Evolutionary conservation across 2,888 invertebrate species (phyloP).

Genomic region (Dasypogon diadema): DNA sequence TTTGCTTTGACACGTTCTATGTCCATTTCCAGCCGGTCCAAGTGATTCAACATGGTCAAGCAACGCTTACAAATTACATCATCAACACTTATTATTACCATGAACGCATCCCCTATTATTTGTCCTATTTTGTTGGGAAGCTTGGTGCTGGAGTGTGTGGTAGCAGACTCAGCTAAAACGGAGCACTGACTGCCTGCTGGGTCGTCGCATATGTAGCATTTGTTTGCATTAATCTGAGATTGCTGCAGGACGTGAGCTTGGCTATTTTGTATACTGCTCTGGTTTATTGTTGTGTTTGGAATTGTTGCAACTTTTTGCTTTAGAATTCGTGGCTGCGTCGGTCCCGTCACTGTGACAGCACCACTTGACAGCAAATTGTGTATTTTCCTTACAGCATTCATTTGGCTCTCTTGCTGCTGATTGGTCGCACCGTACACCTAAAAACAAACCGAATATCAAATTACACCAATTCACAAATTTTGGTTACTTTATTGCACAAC

Average conservation of each 20-base stretch:
- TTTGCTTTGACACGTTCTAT: conserved; percentile 67
- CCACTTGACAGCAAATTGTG: conserved; percentile 68
- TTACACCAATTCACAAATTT: background rate
- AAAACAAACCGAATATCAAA: conserved; percentile 33
- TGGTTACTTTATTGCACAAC: conserved; percentile 16
- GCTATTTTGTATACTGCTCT: conserved; percentile 55
- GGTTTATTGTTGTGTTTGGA: conserved; percentile 55
- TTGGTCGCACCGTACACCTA: conserved; percentile 56
- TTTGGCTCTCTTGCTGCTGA: conserved; percentile 60
- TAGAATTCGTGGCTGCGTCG: conserved; percentile 67
- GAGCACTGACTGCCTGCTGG: conserved; percentile 62
- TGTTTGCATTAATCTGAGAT: conserved; percentile 53
- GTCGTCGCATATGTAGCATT: conserved; percentile 69
- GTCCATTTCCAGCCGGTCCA: conserved; percentile 69
- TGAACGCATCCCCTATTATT: conserved; percentile 69
- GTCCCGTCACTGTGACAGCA: conserved; percentile 68
- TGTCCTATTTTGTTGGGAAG: conserved; percentile 70
- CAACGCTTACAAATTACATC: conserved; percentile 69
- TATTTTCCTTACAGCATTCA: conserved; percentile 68
- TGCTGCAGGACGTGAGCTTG: conserved; percentile 40
- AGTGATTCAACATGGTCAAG: conserved; percentile 68
- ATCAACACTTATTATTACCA: conserved; percentile 69
- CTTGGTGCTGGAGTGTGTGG: conserved; percentile 68
- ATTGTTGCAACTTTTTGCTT: conserved; percentile 63
- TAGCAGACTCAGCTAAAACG: conserved; percentile 65